Conservation (phyloP, 2,797 vertebrate genomes). For the Botia almorhae region DNA sequence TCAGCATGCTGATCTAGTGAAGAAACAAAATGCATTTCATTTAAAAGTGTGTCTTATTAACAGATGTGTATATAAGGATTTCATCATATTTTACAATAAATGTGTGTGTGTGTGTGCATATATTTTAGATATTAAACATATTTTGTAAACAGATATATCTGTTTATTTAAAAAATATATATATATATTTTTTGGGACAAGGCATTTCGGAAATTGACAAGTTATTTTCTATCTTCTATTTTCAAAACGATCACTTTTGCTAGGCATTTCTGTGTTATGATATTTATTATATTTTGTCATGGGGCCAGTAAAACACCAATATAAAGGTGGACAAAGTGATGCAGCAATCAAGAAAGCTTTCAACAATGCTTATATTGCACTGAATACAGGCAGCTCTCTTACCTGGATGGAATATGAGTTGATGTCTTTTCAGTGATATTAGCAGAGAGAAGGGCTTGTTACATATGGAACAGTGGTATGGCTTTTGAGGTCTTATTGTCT, state of each 20-base stretch:
- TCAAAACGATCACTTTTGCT: no score
- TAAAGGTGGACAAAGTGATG: neutral
- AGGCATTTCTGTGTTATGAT: no score
- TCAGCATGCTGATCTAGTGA: slow-evolving; percentile 32
- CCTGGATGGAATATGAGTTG: slow-evolving; percentile 52
- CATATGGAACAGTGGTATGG: slow-evolving; percentile 40
- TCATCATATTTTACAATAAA: neutral
- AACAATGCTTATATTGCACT: neutral
- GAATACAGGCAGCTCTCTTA: slow-evolving; percentile 1
- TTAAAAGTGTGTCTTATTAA: neutral
- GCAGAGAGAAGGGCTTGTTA: slow-evolving; percentile 43
- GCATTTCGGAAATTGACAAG: no score
- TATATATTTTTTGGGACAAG: no score
- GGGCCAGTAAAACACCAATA: neutral
- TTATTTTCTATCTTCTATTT: no score
- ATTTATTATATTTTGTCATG: no score
- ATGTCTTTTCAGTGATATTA: slow-evolving; percentile 48
- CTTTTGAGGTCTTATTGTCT: slow-evolving; percentile 22
- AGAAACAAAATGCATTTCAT: neutral
- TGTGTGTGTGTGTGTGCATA: no score
- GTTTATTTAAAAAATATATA: no score
- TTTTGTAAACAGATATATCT: no score
- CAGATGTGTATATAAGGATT: neutral
- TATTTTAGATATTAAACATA: no score
- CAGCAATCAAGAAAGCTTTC: neutral